Base-by-base conservation (phyloP, 2,888 invertebrate species). In the Philhelius pedissequus region DNA sequence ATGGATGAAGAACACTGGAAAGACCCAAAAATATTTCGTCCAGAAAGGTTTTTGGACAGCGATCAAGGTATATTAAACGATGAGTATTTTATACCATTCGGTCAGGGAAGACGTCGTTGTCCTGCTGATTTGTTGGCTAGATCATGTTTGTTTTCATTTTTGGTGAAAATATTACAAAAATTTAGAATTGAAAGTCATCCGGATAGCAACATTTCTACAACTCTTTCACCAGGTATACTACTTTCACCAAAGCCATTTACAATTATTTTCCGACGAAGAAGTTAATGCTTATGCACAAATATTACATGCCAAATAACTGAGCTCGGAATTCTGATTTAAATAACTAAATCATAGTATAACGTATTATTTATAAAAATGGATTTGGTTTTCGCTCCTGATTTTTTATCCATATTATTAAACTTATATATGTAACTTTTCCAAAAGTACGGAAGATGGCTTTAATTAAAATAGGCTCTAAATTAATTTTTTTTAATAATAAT, bases 121-220 rank as follows among this genome's bases (percentile, higher is more conserved):
- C 91, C 94, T 0, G 95, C 95, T 0, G 94, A 95, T 89, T 90
- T 92, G 0, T 89, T 95, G 80, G 95, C 95, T 0, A 92, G 92
- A 76, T 92, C 93, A 0, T 94, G 94, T 82, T 89, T 95, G 7
- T 95, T 94, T 88, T 90, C 94, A 56, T 92, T 94, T 87, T 93
- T 95, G 73, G 92, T 92, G 0, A 93, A 93, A 43, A 92, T 95
- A 32, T 90, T 95, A 87, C 93, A 94, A 87, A 92, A 92, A 68
- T 95, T 92, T 88, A 88, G 90, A 18, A 88, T 95, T 15, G 87
- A 90, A 54, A 89, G 92, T 25, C 88, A 90, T 1, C 1, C 30
- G 4, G 87, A 89, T 30, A 87, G 89, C 11, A 88, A 89, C 8
- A 93, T 93, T 0, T 91, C 92, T 3, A 88, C 92, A 18, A 90